phyloP scores from a whole-genome alignment of 2,797 vertebrate species.

The Premnoplex brunnescens region DNA sequence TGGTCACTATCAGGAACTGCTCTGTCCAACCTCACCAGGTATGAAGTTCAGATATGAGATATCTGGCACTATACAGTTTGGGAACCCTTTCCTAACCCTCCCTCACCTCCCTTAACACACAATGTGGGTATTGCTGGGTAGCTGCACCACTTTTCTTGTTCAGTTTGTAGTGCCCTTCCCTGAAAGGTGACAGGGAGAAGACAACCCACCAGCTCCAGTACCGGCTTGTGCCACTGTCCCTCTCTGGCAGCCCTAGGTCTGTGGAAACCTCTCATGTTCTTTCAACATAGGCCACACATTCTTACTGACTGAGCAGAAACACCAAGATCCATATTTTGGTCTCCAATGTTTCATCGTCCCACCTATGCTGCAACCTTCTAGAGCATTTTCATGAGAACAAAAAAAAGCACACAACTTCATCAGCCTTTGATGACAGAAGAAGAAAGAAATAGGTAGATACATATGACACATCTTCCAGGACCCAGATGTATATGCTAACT shows the following conservation, averaged over 20 bases:
- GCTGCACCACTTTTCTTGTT: background rate
- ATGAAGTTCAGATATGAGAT: background rate
- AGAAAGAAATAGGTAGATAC: background rate
- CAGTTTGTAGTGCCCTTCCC: background rate
- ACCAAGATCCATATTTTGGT: background rate
- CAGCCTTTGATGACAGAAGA: background rate
- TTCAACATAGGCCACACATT: background rate
- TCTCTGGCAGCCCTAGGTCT: background rate
- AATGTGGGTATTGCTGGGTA: fast-evolving
- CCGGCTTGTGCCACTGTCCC: background rate
- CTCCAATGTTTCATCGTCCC: background rate
- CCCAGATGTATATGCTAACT: background rate
- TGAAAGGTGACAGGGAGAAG: background rate
- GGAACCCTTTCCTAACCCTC: background rate
- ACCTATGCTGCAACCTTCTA: background rate
- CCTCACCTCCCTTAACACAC: background rate
- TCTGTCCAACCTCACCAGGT: background rate
- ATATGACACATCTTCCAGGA: background rate
- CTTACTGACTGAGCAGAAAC: background rate
- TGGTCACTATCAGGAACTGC: background rate
- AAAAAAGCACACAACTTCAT: background rate
- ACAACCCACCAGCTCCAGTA: background rate
- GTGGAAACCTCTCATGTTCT: background rate
- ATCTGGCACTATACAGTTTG: fast-evolving
- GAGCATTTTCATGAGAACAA: background rate